Conservation (phyloP, 1,140 invertebrate species). For the Probaryconus sp. region DNA sequence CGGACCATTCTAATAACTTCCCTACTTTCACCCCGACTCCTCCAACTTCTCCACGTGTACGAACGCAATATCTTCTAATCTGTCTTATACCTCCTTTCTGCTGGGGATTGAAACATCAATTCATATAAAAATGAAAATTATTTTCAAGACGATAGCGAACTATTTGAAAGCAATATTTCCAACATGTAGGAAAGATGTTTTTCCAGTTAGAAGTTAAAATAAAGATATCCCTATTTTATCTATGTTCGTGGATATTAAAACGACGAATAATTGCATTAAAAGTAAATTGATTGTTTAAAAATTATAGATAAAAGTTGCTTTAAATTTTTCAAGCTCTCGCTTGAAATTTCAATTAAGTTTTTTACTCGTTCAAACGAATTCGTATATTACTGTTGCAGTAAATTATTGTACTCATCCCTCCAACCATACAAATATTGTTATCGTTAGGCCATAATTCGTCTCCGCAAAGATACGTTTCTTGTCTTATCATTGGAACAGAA, state of each 20-base stretch:
- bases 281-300: no score
- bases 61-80: constrained; percentile 55
- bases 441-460: constrained; percentile 41
- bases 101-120: constrained; percentile 22
- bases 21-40: constrained; percentile 66
- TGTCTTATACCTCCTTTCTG: constrained; percentile 55
- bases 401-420: constrained; percentile 28
- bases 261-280: no score
- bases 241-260: no score
- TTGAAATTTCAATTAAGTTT: no score
- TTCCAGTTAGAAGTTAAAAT: no score
- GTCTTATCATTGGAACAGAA: constrained; percentile 50
- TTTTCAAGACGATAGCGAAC: neutral
- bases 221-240: no score
- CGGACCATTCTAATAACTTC: constrained; percentile 79
- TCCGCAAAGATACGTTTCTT: constrained; percentile 48
- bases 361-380: no score
- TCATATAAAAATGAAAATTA: constrained; percentile 7
- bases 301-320: no score
- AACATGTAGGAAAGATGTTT: no score
- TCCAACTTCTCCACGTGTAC: constrained; percentile 54
- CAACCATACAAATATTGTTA: constrained; percentile 43
- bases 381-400: constrained; percentile 17
- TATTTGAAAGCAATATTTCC: no score
- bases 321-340: no score